Evolutionary conservation across 2,888 invertebrate genomes (phyloP), one percentile per base, ranked within the genome.

Genomic region (Thymelicus sylvestris): DNA sequence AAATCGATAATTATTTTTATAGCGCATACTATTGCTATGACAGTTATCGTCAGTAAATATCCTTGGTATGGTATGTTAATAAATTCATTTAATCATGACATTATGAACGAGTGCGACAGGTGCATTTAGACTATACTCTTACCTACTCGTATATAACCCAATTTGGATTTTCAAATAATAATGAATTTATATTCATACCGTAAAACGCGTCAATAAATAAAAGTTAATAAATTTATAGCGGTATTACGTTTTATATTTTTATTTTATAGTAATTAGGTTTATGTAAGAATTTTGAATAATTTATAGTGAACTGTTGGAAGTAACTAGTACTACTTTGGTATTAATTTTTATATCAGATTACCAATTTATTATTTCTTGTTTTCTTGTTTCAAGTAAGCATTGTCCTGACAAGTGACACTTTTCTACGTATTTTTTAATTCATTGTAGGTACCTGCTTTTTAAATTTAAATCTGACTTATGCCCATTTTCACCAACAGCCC

Each of bases 1-100:
- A 59, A 64, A 69, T 69, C 47, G 47, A 64, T 64, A 59, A 69
- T 50, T 59, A 59, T 50, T 69, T 68, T 69, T 69, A 69, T 69
- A 69, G 48, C 59, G 57, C 59, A 69, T 59, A 64, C 69, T 63
- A 63, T 38, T 68, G 55, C 44, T 57, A 19, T 55, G 55, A 55
- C 68, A 69, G 63, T 55, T 69, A 69, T 64, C 31, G 69, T 64
- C 69, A 38, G 59, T 69, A 69, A 69, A 69, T 69, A 63, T 64
- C 59, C 64, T 64, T 38, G 41, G 55, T 61, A 71, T 66, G 65
- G 61, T 65, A 66, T 66, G 66, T 61, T 71, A 71, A 71, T 71
- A 71, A 66, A 71, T 71, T 71, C 66, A 71, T 71, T 71, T 66
- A 66, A 71, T 71, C 71, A 71, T 70, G 65, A 61, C 70, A 66